Base-by-base conservation (phyloP, 2,113 vertebrate species). In the Misgurnus anguillicaudatus region DNA sequence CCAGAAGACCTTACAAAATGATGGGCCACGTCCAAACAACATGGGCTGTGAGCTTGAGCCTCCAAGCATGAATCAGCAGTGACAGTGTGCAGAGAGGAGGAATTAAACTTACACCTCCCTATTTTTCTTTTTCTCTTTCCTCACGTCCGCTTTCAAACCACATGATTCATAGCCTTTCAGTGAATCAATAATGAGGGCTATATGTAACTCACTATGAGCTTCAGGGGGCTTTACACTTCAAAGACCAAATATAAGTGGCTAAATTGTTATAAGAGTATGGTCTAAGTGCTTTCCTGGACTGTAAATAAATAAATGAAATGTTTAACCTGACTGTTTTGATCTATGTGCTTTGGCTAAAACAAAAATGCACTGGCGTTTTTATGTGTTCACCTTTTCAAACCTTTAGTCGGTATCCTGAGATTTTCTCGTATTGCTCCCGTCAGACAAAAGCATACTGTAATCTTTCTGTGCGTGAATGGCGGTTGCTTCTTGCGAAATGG, bases 151-250 rank as follows among this genome's bases (percentile, higher is more conserved):
- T 60, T 51, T 31, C 73, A 76, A 61, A 58, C 45, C 14, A 13
- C 17, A 61, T 38, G 81, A 83, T 76, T 76, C 72, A 79, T n/a
- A 84, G 60, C 57, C 21, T 78, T 84, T 78, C 60, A 61, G 69
- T 47, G 70, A 72, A 78, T 81, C 68, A 75, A 72, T 83, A 77
- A 68, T 55, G 67, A 77, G 63, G 51, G 42, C 31, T 36, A 55
- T 64, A 38, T n/a, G 61, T 55, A 72, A 70, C 66, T 60, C 70
- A 36, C 38, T 21, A 10, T 77, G 61, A 75, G 69, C 70, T 7
- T 51, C 9, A 77, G 36, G 63, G 63, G 45, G 64, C 64, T 81
- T 78, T 81, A 45, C 57, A 84, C 75, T 78, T 81, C 75, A 81
- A 80, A 81, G 63, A 78, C 64, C 47, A 64, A 67, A 62, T 78